Base-by-base conservation (phyloP, 1,140 invertebrate genomes). In the Drosophila quadrilineata region DNA sequence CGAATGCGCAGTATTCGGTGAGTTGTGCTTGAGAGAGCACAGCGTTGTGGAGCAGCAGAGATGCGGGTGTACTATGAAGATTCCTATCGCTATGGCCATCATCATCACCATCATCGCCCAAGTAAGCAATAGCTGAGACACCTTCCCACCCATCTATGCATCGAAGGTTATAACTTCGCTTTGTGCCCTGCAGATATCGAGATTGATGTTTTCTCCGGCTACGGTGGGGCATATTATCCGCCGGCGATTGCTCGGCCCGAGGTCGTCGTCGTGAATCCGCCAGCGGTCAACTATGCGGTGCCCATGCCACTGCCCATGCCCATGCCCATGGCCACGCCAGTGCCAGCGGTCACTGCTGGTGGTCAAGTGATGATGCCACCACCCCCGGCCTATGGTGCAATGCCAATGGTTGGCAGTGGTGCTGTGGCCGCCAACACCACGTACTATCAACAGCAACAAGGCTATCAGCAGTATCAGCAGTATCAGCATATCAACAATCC, bases 41-140 rank as follows among this genome's bases (percentile, higher is more conserved):
- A 41, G 19, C 21, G 35, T 50, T 6, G 9, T n/a, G n/a, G n/a
- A 21, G 21, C 17, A 22, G 19, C 14, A 70, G 58, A 21, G 54
- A 84, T 84, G 77, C 79, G 79, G 36, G 43, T 28, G 35, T 77
- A 76, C 53, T 87, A 87, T 87, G 84, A 84, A 58, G 54, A 87
- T 87, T 63, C 82, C 57, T 87, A 59, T 70, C 60, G 74, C 67
- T 71, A 49, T 87, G 67, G 70, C 63, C 12, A 74, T 87, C 59
- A 69, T 71, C 73, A 87, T 84, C 60, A 72, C 76, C 60, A 75
- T 87, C 59, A 59, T 87, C 84, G 84, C 68, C 84, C 84, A 87
- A 82, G 63, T 66, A 60, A 66, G 56, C 22, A 12, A 12, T 2
- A 6, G 28, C 1, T 22, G 14, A 33, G 36, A 14, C 21, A 33